A percentile compares a stretch with the other conserved stretches of the same genome.
Conservation (phyloP, 1,140 invertebrate species). For the Patella vulgata region DNA sequence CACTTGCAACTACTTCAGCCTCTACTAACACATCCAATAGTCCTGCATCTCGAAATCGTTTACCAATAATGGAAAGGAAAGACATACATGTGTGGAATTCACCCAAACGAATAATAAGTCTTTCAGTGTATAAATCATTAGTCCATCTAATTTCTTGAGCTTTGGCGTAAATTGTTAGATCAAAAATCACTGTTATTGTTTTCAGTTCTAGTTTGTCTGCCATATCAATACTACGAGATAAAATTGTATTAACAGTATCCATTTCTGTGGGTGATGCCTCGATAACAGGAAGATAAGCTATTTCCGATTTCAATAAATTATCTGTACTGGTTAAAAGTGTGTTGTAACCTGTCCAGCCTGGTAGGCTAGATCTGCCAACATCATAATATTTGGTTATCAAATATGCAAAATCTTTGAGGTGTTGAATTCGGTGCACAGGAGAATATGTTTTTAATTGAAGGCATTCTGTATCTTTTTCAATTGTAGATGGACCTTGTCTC, state of each 20-base stretch:
- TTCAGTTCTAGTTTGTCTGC: not conserved
- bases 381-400: not conserved
- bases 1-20: constrained; percentile 34
- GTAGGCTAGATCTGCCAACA: not conserved
- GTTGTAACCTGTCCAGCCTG: constrained; percentile 8
- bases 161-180: constrained; percentile 29
- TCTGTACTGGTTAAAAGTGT: not conserved
- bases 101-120: constrained; percentile 30
- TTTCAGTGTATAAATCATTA: not conserved
- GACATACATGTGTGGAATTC: constrained; percentile 33
- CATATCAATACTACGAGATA: not conserved
- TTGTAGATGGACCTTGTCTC: not conserved
- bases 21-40: constrained; percentile 28
- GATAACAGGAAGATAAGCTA: constrained; percentile 10
- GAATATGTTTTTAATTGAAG: no score
- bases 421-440: not conserved
- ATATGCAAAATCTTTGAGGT: not conserved
- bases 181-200: constrained; percentile 1
- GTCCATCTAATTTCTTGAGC: constrained; percentile 8
- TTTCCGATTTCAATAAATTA: not conserved
- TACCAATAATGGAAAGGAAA: constrained; percentile 34
- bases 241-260: not conserved
- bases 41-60: constrained; percentile 19
- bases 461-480: not conserved
- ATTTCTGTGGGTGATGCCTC: constrained; percentile 5